Evolutionary conservation across 1,140 invertebrate species (phyloP).

Genomic region (Drosophila neocordata): DNA sequence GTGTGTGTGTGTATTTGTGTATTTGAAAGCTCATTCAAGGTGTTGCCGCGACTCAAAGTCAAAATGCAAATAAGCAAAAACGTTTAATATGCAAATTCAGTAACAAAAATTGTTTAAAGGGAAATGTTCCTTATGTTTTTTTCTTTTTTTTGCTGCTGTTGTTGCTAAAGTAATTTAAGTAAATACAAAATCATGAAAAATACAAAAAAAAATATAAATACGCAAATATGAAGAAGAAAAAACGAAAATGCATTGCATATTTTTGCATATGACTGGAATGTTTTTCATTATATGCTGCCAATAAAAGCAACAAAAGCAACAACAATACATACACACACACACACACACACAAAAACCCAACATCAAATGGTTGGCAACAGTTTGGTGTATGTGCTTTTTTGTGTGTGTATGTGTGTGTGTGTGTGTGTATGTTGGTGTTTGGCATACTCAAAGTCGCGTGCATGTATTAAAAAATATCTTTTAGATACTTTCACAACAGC

Average conservation of each 20-base stretch:
- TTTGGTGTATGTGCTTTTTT: slow-evolving; percentile 35
- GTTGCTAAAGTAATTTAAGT: slow-evolving; percentile 30
- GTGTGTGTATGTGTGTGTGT: slow-evolving; percentile 22
- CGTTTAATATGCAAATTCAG: slow-evolving; percentile 63
- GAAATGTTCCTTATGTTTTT: slow-evolving; percentile 21
- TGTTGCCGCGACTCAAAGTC: slow-evolving; percentile 21
- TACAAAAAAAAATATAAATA: slow-evolving; percentile 13
- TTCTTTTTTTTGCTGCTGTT: slow-evolving; percentile 6
- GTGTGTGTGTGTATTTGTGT: not conserved
- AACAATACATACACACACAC: not conserved
- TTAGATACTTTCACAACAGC: slow-evolving; percentile 62
- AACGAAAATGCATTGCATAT: slow-evolving; percentile 63
- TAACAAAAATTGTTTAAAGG: slow-evolving; percentile 59
- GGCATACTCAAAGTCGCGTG: slow-evolving; percentile 51
- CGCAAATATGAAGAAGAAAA: slow-evolving; percentile 26
- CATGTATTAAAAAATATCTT: slow-evolving; percentile 80
- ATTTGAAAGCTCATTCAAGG: slow-evolving; percentile 15
- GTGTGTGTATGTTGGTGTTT: slow-evolving; percentile 3
- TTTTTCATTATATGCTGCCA: slow-evolving; percentile 61
- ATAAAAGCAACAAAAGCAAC: slow-evolving; percentile 41
- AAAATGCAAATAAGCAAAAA: slow-evolving; percentile 60
- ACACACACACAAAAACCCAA: slow-evolving; percentile 18
- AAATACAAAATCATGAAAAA: slow-evolving; percentile 26
- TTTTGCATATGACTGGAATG: slow-evolving; percentile 62
- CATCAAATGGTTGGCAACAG: slow-evolving; percentile 65